Evolutionary conservation across 1,140 invertebrate species (phyloP).

Genomic region (Amphibalanus amphitrite): DNA sequence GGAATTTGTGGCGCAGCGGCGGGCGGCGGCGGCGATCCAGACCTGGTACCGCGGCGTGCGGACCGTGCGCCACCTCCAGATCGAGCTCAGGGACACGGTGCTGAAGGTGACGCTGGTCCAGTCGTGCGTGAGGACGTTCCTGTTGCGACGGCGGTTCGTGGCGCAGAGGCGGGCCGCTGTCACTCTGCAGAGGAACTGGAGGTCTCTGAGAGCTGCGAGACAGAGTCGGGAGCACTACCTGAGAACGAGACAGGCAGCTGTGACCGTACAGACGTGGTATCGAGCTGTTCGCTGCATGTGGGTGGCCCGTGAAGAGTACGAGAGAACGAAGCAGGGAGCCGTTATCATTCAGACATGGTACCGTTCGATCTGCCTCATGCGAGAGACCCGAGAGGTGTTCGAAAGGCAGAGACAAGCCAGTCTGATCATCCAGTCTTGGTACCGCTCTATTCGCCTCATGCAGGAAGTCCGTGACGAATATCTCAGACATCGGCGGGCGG

Average conservation of each 20-base stretch:
- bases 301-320: background rate
- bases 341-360: background rate
- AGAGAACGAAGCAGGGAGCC: background rate
- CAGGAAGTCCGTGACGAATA: no score
- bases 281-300: background rate
- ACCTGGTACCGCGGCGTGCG: background rate
- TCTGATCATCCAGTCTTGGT: background rate
- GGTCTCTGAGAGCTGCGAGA: no score
- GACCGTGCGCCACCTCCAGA: no score
- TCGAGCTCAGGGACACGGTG: no score
- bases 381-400: background rate
- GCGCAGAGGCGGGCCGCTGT: background rate
- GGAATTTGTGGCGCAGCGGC: background rate
- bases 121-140: background rate
- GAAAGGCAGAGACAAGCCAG: background rate
- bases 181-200: background rate
- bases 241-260: background rate
- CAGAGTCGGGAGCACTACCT: no score
- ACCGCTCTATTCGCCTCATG: no score
- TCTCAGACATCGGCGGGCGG: no score
- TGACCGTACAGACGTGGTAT: background rate
- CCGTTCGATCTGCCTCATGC: background rate
- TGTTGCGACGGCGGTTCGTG: background rate
- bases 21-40: background rate
- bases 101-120: no score